phyloP scores from a whole-genome alignment of 2,113 vertebrate genomes.

The Lagenorhynchus albirostris region DNA sequence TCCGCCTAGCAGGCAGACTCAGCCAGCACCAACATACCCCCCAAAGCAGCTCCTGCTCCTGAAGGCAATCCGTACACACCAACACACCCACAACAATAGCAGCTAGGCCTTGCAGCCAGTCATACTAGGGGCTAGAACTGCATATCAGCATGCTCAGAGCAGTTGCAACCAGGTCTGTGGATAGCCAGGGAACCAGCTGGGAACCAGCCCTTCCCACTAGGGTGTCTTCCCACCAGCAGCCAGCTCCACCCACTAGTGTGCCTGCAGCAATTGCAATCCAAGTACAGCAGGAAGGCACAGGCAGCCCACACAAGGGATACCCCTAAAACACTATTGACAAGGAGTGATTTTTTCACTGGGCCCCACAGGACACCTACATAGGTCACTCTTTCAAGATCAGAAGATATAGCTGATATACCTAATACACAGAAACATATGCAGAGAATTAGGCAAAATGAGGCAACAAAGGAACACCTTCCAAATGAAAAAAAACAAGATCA shows the following conservation, averaged over 20 bases:
- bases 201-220: not conserved
- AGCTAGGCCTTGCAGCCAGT: not conserved
- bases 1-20: not conserved
- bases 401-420: not conserved
- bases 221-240: not conserved
- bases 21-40: not conserved
- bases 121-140: not conserved
- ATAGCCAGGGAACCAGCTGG: not conserved
- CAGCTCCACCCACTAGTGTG: not conserved
- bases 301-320: not conserved
- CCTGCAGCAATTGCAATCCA: accelerated
- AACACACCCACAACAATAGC: not conserved
- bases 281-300: not conserved
- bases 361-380: not conserved
- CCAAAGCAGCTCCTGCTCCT: not conserved
- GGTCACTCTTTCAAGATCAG: not conserved
- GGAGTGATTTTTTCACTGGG: not conserved
- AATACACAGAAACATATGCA: not conserved
- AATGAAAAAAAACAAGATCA: not conserved
- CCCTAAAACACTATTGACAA: not conserved
- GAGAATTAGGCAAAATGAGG: not conserved
- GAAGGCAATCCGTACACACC: not conserved
- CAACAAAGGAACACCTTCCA: not conserved
- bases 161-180: not conserved
- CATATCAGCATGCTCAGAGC: not conserved